phyloP scores from a whole-genome alignment of 2,113 vertebrate species.

The Crypturellus undulatus region DNA sequence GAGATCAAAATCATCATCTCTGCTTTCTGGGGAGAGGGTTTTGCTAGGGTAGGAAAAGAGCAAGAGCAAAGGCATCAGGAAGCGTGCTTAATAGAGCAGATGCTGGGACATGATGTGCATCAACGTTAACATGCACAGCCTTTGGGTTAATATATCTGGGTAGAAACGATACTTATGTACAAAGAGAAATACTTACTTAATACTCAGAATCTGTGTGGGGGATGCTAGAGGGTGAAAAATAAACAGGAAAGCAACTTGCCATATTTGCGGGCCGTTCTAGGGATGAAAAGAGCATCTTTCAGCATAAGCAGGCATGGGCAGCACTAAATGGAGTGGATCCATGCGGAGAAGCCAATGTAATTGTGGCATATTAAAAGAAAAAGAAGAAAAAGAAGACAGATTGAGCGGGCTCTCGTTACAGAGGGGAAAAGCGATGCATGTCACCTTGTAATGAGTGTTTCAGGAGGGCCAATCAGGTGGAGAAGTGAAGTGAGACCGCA shows the following conservation, averaged over 20 bases:
- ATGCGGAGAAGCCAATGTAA: slow-evolving; percentile 31
- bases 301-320: neutral
- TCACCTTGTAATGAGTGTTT: slow-evolving; percentile 35
- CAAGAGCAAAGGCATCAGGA: neutral
- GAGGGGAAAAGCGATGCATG: neutral
- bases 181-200: neutral
- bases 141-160: neutral
- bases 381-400: neutral
- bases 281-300: neutral
- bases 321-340: slow-evolving; percentile 44
- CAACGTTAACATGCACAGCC: neutral
- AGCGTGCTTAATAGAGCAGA: neutral
- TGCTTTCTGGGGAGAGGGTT: neutral
- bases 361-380: slow-evolving; percentile 27
- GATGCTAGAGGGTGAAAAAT: neutral
- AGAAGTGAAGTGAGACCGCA: slow-evolving; percentile 29
- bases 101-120: accelerated
- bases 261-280: neutral
- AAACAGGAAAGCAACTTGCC: neutral
- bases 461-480: slow-evolving; percentile 8
- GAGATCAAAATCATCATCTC: neutral
- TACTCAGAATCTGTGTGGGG: neutral
- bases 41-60: neutral
- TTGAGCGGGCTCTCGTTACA: neutral
- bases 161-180: neutral